Conservation (phyloP, 2,797 vertebrate species). For the Rhinella marina region DNA sequence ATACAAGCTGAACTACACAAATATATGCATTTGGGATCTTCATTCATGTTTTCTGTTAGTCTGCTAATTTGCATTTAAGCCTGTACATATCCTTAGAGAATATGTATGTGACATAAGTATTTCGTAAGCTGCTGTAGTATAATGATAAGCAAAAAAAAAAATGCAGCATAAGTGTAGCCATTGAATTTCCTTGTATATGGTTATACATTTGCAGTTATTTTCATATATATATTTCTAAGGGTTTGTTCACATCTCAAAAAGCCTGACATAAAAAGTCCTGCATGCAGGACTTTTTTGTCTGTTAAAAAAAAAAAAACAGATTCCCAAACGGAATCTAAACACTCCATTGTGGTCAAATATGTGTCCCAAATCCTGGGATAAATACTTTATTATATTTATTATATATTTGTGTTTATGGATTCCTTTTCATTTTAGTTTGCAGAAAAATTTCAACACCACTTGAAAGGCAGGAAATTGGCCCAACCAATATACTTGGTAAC, state of each 20-base stretch:
- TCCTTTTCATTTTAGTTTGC: slow-evolving; percentile 86
- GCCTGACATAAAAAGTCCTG: no score
- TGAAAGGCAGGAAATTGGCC: slow-evolving; percentile 88
- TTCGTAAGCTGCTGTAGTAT: background rate
- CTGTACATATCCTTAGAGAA: background rate
- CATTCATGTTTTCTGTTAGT: slow-evolving; percentile 3
- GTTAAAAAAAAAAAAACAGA: no score
- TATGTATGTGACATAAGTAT: slow-evolving; percentile 8
- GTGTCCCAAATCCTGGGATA: background rate
- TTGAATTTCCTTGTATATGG: background rate
- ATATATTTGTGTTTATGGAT: background rate
- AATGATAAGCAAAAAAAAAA: background rate
- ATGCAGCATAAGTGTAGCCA: background rate
- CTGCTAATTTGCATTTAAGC: slow-evolving; percentile 14
- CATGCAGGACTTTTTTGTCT: no score
- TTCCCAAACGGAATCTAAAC: no score
- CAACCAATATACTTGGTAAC: slow-evolving; percentile 94
- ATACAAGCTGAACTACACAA: slow-evolving; percentile 72
- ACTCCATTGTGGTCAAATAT: background rate
- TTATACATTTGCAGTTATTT: background rate
- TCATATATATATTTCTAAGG: background rate
- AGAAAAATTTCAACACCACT: slow-evolving; percentile 89
- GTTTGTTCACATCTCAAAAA: no score
- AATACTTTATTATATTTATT: background rate
- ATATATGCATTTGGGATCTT: slow-evolving; percentile 62